Conservation (phyloP, 35 echinoderm and acorn worm species). For the Ophiothrix spiculata region DNA sequence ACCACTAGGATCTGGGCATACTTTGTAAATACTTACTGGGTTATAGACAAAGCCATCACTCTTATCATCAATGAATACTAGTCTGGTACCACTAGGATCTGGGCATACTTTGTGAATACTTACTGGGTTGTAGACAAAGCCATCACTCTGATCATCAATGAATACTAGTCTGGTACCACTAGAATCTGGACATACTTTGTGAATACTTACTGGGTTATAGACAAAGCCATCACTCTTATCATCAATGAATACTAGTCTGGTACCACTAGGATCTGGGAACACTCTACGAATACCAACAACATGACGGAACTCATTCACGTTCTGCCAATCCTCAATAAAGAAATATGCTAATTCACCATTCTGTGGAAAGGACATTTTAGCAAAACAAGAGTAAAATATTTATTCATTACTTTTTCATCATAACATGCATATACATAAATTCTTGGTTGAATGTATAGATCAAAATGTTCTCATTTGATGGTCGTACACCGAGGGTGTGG, state of each 20-base stretch:
- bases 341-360: slow-evolving; percentile 86
- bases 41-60: slow-evolving; percentile 99
- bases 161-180: no score
- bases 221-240: slow-evolving; percentile 99
- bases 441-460: not conserved
- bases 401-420: not conserved
- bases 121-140: no score
- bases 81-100: slow-evolving; percentile 75
- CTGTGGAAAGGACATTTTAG: slow-evolving; percentile 20
- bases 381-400: not conserved
- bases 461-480: not conserved
- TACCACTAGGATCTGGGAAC: slow-evolving; percentile 80
- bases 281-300: slow-evolving; percentile 84
- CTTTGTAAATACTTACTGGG: slow-evolving; percentile 83
- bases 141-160: no score
- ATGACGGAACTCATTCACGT: slow-evolving; percentile 98
- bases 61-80: slow-evolving; percentile 99
- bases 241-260: slow-evolving; percentile 95
- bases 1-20: slow-evolving; percentile 76
- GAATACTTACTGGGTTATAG: slow-evolving; percentile 93
- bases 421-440: not conserved
- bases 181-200: no score
- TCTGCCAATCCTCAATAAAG: slow-evolving; percentile 96
- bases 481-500: no score
- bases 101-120: slow-evolving; percentile 78